A percentile compares a stretch with the other conserved stretches of the same genome.
Conservation (phyloP, 1,140 invertebrate species). For the Galleria mellonella region DNA sequence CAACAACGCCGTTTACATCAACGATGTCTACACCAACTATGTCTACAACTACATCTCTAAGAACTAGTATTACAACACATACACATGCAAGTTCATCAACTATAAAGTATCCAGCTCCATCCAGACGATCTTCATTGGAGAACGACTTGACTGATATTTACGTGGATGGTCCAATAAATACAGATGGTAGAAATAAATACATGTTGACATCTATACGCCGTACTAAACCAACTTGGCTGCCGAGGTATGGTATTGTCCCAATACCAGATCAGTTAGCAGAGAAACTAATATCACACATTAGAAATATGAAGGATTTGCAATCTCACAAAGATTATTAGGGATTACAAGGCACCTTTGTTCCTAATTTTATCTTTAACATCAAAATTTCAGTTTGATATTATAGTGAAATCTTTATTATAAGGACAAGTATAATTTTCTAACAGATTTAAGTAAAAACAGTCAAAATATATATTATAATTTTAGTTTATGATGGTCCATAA, state of each 20-base stretch:
- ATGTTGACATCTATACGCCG: conserved; percentile 30
- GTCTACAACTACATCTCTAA: background rate
- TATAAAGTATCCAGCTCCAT: background rate
- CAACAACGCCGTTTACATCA: background rate
- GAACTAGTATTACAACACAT: conserved; percentile 3
- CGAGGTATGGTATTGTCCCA: conserved; percentile 30
- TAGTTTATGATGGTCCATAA: too few relatives aligned
- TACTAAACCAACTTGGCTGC: conserved; percentile 34
- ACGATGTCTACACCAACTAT: conserved; percentile 7
- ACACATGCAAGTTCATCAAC: conserved; percentile 7
- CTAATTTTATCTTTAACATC: too few relatives aligned
- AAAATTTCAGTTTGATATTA: too few relatives aligned
- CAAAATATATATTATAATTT: too few relatives aligned
- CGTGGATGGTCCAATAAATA: background rate
- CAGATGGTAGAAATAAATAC: conserved; percentile 23
- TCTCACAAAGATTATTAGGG: too few relatives aligned
- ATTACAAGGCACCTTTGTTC: too few relatives aligned
- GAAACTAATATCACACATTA: conserved; percentile 25
- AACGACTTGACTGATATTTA: background rate
- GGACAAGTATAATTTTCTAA: too few relatives aligned
- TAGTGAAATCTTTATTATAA: too few relatives aligned
- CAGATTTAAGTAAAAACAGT: too few relatives aligned
- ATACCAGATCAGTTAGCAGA: conserved; percentile 27
- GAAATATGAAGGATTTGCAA: conserved; percentile 1
- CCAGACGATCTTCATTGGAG: background rate